phyloP scores from a whole-genome alignment of 2,797 vertebrate species.

The Pseudocheirus occidentalis region DNA sequence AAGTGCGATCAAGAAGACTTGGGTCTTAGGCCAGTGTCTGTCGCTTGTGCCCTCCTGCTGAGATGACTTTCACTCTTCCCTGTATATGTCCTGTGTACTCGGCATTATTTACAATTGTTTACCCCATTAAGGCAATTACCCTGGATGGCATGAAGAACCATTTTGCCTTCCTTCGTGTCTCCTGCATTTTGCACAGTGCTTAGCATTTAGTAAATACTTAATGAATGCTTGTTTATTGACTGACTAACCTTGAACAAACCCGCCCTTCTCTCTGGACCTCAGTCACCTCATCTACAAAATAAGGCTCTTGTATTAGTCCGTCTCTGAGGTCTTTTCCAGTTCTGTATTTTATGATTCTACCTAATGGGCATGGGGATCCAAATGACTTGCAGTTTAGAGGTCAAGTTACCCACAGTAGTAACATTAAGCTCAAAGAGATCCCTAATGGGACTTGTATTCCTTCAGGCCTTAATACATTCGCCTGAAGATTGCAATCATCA shows the following conservation, averaged over 20 bases:
- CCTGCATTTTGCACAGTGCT: background rate
- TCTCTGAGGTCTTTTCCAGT: background rate
- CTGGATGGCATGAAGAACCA: background rate
- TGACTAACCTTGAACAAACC: background rate
- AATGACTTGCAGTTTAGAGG: background rate
- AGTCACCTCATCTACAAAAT: constrained; percentile 6
- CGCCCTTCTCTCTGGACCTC: background rate
- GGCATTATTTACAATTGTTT: background rate
- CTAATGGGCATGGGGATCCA: background rate
- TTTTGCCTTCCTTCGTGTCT: background rate
- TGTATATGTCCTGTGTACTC: background rate
- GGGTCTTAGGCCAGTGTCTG: background rate
- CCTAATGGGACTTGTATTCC: constrained; percentile 46
- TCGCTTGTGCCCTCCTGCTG: background rate
- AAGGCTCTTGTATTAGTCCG: background rate
- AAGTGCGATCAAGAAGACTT: background rate
- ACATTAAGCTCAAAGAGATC: constrained; percentile 54
- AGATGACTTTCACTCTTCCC: background rate
- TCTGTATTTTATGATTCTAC: background rate
- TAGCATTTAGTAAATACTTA: background rate
- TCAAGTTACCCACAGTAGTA: constrained; percentile 23
- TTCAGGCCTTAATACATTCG: constrained; percentile 41
- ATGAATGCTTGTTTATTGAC: background rate
- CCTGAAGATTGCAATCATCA: constrained; percentile 24
- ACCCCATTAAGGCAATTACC: background rate